Percentiles rank a stretch among this genome's conserved stretches.
Conservation (phyloP, 2,113 vertebrate genomes). For the Petrocephalus microphthalmus region DNA sequence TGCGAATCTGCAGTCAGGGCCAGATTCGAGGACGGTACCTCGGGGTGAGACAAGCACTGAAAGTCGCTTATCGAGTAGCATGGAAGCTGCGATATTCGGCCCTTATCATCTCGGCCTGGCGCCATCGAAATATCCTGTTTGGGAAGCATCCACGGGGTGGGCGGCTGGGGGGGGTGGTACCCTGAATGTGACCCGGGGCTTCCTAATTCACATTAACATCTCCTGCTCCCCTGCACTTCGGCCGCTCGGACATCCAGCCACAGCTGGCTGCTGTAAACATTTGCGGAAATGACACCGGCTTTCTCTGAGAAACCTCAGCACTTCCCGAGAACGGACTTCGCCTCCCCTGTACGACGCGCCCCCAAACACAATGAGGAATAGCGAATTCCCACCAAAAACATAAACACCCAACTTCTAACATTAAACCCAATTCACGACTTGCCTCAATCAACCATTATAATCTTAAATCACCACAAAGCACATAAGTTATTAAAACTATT, state of each 20-base stretch:
- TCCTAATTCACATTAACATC: neutral
- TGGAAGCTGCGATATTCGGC: neutral
- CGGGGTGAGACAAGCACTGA: neutral
- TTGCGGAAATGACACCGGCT: neutral
- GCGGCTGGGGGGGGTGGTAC: neutral
- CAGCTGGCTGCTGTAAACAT: neutral
- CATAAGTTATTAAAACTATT: too few relatives aligned
- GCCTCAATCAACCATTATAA: neutral
- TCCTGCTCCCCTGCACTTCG: neutral
- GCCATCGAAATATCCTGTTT: neutral
- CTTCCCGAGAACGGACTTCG: neutral
- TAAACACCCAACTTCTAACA: too few relatives aligned
- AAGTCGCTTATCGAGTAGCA: neutral
- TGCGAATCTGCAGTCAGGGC: slow-evolving; percentile 1
- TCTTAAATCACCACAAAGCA: neutral
- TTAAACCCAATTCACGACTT: neutral
- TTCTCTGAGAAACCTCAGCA: neutral
- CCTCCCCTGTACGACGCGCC: neutral
- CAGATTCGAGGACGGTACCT: neutral
- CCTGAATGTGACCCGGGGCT: neutral
- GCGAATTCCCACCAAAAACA: neutral
- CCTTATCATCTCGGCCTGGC: neutral
- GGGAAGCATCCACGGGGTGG: neutral
- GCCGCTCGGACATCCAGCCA: neutral
- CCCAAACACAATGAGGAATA: neutral